These are phyloP conservation scores for Colossoma macropomum DNA, from an alignment of 2,113 vertebrate genomes.

Conservation along the genomic window DNA sequence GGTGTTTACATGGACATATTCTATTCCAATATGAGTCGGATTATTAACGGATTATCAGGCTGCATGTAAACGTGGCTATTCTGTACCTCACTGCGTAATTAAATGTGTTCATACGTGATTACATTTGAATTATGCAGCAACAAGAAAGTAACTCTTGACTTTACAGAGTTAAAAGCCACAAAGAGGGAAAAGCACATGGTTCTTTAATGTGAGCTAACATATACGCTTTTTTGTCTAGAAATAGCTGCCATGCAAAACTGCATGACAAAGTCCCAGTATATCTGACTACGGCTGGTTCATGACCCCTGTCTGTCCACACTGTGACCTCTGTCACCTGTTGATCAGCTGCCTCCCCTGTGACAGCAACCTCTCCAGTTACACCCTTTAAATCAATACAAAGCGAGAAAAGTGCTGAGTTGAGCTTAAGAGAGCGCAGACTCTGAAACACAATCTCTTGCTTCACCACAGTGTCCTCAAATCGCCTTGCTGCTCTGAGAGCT, in stretches of 20 bases:
- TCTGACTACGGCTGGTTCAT: too few relatives aligned
- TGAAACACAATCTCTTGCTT: slow-evolving; percentile 51
- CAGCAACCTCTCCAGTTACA: slow-evolving; percentile 10
- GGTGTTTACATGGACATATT: too few relatives aligned
- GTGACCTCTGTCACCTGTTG: slow-evolving; percentile 16
- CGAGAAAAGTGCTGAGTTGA: slow-evolving; percentile 68
- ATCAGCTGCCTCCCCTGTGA: slow-evolving; percentile 2
- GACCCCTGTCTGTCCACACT: neutral
- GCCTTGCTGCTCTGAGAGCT: neutral
- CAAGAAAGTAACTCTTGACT: too few relatives aligned
- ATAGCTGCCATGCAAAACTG: neutral
- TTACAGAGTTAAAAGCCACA: too few relatives aligned
- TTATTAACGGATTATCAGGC: too few relatives aligned
- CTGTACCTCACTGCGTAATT: too few relatives aligned
- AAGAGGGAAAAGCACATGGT: too few relatives aligned
- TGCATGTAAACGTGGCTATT: too few relatives aligned
- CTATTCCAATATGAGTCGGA: too few relatives aligned
- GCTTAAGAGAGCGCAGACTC: slow-evolving; percentile 67
- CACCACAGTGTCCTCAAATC: neutral
- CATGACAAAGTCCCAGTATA: neutral
- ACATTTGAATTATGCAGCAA: too few relatives aligned
- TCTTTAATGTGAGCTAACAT: neutral
- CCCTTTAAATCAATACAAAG: slow-evolving; percentile 62
- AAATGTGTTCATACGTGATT: too few relatives aligned
- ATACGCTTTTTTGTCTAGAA: neutral